phyloP scores from a whole-genome alignment of 2,888 invertebrate genomes.

The Incurvaria masculella region DNA sequence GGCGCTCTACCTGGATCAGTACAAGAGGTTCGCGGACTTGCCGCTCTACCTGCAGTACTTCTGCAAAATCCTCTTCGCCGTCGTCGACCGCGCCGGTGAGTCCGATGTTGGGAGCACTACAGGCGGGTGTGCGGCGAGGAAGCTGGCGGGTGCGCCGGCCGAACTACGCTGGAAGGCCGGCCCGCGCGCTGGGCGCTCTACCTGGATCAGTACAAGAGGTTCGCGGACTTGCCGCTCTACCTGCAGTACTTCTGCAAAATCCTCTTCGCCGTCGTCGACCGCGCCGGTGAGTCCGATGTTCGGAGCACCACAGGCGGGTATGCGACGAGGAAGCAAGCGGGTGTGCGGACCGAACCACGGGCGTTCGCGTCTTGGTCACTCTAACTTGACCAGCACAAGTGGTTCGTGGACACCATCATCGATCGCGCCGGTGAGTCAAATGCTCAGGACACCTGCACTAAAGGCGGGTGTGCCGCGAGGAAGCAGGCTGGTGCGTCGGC shows the following conservation, averaged over 20 bases:
- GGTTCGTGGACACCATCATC: conserved; percentile 61
- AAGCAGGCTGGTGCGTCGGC: conserved; percentile 41
- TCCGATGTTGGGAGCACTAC: conserved; percentile 12
- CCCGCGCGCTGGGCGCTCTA: conserved; percentile 62
- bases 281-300: conserved; percentile 60
- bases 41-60: conserved; percentile 74
- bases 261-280: conserved; percentile 67
- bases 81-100: conserved; percentile 66
- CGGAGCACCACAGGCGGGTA: too few species aligned
- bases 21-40: conserved; percentile 57
- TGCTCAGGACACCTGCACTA: too few species aligned
- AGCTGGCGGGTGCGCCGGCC: conserved; percentile 40
- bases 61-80: conserved; percentile 68
- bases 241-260: conserved; percentile 71
- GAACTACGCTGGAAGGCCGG: conserved; percentile 67
- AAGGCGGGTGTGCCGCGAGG: conserved; percentile 43
- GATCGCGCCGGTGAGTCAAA: too few species aligned
- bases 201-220: conserved; percentile 36
- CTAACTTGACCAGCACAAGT: conserved; percentile 39
- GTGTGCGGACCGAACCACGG: conserved; percentile 48
- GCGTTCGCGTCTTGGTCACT: conserved; percentile 67
- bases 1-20: conserved; percentile 45
- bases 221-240: conserved; percentile 68
- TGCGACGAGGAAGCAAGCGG: conserved; percentile 47
- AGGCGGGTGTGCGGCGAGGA: conserved; percentile 38